phyloP scores from a whole-genome alignment of 1,140 invertebrate species.

The Drosophila saltans region DNA sequence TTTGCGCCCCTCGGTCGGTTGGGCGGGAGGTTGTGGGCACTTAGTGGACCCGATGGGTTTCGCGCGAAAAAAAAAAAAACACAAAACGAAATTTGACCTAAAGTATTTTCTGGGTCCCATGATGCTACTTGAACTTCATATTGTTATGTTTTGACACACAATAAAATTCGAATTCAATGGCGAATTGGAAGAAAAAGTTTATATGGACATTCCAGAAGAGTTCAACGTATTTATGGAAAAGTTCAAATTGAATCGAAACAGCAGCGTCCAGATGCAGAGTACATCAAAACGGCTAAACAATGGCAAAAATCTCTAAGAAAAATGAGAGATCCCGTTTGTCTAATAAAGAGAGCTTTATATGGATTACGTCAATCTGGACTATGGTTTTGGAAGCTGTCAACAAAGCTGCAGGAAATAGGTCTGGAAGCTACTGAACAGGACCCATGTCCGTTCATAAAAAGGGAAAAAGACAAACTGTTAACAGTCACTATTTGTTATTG shows the following conservation, averaged over 20 bases:
- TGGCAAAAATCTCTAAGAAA: too few species aligned
- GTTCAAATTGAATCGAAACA: constrained; percentile 1
- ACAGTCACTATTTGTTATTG: constrained; percentile 52
- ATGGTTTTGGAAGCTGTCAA: constrained; percentile 74
- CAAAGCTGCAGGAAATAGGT: constrained; percentile 33
- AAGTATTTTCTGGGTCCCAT: too few species aligned
- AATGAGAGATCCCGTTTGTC: not conserved
- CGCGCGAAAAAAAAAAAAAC: too few species aligned
- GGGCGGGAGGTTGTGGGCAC: too few species aligned
- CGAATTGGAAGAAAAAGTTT: too few species aligned
- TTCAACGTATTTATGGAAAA: constrained; percentile 12
- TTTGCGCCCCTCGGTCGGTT: too few species aligned
- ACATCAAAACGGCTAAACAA: constrained; percentile 1
- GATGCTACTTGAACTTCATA: too few species aligned
- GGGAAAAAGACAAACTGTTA: not conserved
- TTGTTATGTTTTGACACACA: too few species aligned
- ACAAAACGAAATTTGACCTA: too few species aligned
- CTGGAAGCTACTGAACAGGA: constrained; percentile 34
- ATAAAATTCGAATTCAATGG: constrained; percentile 21
- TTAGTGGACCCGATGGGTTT: too few species aligned
- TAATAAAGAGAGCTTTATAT: constrained; percentile 62
- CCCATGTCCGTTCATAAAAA: constrained; percentile 11
- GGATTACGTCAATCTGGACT: constrained; percentile 81
- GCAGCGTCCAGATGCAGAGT: not conserved
- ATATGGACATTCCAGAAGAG: too few species aligned